Percentiles rank a stretch among this genome's conserved stretches.
These are phyloP conservation scores for Dasyurus viverrinus DNA, from an alignment of 2,113 vertebrate species.

Conservation along the genomic window DNA sequence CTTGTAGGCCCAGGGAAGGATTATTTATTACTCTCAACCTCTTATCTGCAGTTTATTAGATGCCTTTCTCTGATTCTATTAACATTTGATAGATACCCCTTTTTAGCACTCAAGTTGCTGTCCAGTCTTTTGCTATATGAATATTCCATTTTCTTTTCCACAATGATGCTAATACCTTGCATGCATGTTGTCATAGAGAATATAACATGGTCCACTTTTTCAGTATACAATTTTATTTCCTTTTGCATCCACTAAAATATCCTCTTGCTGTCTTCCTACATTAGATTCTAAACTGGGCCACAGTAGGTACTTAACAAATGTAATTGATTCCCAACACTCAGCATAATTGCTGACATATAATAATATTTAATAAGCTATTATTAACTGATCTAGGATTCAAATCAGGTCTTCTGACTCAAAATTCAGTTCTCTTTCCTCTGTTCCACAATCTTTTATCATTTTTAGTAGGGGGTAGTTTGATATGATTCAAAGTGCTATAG, in stretches of 20 bases:
- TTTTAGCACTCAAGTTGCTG: too few species aligned
- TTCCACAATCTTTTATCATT: neutral
- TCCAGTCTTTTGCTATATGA: too few species aligned
- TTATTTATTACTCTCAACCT: neutral
- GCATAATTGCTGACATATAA: neutral
- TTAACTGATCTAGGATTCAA: neutral
- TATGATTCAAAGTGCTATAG: neutral
- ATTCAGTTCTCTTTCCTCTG: neutral
- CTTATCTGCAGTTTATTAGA: neutral
- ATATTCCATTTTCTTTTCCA: too few species aligned
- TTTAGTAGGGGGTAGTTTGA: neutral
- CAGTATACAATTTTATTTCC: neutral
- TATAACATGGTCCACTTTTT: too few species aligned
- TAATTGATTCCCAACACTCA: neutral
- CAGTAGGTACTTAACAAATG: neutral
- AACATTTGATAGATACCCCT: neutral
- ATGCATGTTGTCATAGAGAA: too few species aligned
- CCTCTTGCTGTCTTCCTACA: neutral
- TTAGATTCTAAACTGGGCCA: neutral
- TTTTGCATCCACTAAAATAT: neutral
- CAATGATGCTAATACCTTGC: too few species aligned
- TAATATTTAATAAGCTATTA: neutral
- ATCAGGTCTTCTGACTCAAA: neutral
- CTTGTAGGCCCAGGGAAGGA: constrained; percentile 1
- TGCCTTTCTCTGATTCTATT: neutral